Conservation (phyloP, 2,797 vertebrate genomes). For the Microchirus variegatus region DNA sequence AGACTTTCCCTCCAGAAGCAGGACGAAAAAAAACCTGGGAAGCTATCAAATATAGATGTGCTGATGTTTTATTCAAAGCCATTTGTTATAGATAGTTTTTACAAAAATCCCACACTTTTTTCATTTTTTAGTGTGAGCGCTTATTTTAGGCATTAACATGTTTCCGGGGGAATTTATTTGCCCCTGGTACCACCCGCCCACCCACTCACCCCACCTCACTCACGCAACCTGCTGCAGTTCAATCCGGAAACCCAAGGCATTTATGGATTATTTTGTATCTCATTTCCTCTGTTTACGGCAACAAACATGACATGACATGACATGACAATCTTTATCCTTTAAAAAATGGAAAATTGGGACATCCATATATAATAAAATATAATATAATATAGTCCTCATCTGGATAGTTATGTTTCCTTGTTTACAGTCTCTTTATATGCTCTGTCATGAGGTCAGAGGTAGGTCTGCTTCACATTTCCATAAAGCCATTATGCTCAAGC, state of each 20-base stretch:
- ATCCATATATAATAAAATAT: no score
- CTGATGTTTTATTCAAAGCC: slow-evolving; percentile 75
- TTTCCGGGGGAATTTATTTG: slow-evolving; percentile 27
- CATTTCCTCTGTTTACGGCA: slow-evolving; percentile 11
- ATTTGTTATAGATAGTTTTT: slow-evolving; percentile 78
- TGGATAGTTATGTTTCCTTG: slow-evolving; percentile 26
- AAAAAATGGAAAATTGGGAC: slow-evolving; percentile 4
- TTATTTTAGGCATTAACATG: slow-evolving; percentile 34
- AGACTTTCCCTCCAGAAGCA: slow-evolving; percentile 54
- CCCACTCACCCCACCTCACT: neutral
- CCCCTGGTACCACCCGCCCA: neutral
- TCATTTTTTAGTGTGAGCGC: slow-evolving; percentile 56
- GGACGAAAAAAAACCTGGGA: slow-evolving; percentile 70
- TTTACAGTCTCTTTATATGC: slow-evolving; percentile 24
- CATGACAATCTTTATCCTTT: neutral
- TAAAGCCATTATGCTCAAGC: slow-evolving; percentile 53
- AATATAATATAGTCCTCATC: slow-evolving; percentile 22
- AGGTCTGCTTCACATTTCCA: slow-evolving; percentile 47
- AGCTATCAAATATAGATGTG: slow-evolving; percentile 74
- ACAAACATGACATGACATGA: slow-evolving; percentile 7
- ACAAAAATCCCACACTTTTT: slow-evolving; percentile 54
- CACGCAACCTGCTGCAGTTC: neutral
- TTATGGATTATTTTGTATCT: slow-evolving; percentile 10
- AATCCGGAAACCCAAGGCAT: slow-evolving; percentile 1
- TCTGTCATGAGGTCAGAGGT: slow-evolving; percentile 44